phyloP scores from a whole-genome alignment of 2,797 vertebrate species.

The Intellagama lesueurii region DNA sequence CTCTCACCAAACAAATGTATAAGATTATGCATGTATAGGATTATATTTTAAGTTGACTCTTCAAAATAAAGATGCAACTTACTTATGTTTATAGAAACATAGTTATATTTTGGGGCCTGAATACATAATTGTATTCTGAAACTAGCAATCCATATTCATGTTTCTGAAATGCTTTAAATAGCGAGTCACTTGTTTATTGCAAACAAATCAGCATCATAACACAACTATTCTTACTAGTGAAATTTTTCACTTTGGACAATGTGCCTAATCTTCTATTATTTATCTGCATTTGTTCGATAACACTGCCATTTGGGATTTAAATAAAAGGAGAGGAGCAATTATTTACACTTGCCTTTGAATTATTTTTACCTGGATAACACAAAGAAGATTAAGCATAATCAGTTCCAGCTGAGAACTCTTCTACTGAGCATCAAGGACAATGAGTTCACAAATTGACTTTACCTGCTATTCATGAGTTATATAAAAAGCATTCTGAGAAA shows the following conservation, averaged over 20 bases:
- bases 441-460: slow-evolving; percentile 71
- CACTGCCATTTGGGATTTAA: slow-evolving; percentile 57
- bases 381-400: slow-evolving; percentile 73
- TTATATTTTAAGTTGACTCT: background rate
- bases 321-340: slow-evolving; percentile 61
- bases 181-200: background rate
- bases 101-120: background rate
- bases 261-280: slow-evolving; percentile 50
- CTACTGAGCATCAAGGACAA: slow-evolving; percentile 69
- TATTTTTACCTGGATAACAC: slow-evolving; percentile 65
- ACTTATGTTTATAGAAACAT: background rate
- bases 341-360: slow-evolving; percentile 73
- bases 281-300: slow-evolving; percentile 57
- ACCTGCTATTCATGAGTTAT: slow-evolving; percentile 61
- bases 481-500: slow-evolving; percentile 55
- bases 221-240: background rate
- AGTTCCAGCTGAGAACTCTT: slow-evolving; percentile 70
- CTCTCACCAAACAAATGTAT: background rate
- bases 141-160: background rate
- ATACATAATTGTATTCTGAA: background rate
- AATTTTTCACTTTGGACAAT: slow-evolving; percentile 30
- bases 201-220: background rate
- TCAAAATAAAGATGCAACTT: background rate
- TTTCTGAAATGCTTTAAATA: background rate
- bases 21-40: background rate